These are phyloP conservation scores for Halcyon leucocephala DNA, from an alignment of 2,797 vertebrate genomes.

Conservation along the genomic window DNA sequence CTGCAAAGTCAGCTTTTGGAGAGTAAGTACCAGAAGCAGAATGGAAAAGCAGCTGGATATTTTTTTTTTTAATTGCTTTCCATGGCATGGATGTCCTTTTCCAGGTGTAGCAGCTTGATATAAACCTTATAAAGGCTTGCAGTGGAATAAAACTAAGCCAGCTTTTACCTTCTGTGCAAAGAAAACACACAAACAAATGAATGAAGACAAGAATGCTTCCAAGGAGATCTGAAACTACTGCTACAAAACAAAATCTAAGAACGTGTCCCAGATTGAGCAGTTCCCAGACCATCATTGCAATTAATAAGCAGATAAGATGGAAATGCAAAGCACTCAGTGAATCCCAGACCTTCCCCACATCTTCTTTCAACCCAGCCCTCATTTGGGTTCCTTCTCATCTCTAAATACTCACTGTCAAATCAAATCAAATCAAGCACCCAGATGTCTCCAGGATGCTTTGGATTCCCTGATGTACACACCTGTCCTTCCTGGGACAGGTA, in stretches of 20 bases:
- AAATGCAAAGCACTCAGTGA: background rate
- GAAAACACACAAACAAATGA: background rate
- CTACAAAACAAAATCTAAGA: background rate
- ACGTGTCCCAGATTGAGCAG: background rate
- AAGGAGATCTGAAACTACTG: background rate
- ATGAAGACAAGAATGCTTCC: background rate
- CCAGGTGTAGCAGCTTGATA: background rate
- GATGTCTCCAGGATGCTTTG: background rate
- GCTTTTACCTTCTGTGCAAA: background rate
- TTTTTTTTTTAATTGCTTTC: background rate
- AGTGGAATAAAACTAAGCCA: background rate
- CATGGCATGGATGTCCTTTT: background rate
- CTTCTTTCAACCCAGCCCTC: background rate
- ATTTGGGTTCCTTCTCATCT: background rate
- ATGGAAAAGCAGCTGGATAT: background rate
- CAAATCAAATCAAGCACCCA: background rate
- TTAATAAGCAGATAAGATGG: background rate
- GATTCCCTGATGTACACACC: background rate
- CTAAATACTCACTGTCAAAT: background rate
- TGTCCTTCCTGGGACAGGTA: background rate
- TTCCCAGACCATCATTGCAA: background rate
- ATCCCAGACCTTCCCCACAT: background rate
- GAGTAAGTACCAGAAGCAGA: background rate
- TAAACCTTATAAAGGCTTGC: background rate
- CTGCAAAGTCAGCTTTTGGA: background rate